These are phyloP conservation scores for Drosophila acutilabella DNA, from an alignment of 2,888 invertebrate genomes.

Conservation along the genomic window DNA sequence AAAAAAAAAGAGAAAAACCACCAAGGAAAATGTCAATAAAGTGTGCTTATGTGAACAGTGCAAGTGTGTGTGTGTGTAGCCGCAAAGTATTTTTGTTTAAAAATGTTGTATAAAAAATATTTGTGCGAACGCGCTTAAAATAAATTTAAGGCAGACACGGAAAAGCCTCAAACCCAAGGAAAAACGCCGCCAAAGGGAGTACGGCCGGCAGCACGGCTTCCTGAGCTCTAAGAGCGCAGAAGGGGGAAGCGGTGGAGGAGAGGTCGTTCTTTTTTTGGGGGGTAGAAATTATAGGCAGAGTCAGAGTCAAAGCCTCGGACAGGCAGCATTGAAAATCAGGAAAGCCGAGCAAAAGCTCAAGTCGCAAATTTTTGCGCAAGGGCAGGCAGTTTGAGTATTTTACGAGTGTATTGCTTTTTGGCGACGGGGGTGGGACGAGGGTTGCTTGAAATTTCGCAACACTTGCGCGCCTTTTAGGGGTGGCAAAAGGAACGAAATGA, in stretches of 20 bases:
- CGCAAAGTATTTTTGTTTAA: neutral
- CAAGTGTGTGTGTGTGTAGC: constrained; percentile 3
- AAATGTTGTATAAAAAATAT: constrained; percentile 28
- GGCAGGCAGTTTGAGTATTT: constrained; percentile 69
- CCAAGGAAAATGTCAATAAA: constrained; percentile 61
- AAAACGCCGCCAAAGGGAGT: constrained; percentile 55
- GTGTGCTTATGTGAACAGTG: constrained; percentile 16
- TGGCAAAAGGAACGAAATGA: constrained; percentile 50
- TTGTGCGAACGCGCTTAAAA: constrained; percentile 72
- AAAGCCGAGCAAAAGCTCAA: constrained; percentile 70
- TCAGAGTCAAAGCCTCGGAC: constrained; percentile 12
- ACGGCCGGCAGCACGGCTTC: constrained; percentile 70
- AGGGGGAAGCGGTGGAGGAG: neutral
- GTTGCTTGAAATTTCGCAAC: constrained; percentile 73
- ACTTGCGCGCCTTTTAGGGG: constrained; percentile 74
- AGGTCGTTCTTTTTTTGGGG: neutral
- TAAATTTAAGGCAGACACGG: constrained; percentile 75
- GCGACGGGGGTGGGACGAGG: constrained; percentile 25
- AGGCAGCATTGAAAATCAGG: constrained; percentile 38
- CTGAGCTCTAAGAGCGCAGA: neutral
- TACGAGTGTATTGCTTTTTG: constrained; percentile 31
- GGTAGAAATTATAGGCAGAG: constrained; percentile 4
- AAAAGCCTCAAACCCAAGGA: constrained; percentile 72
- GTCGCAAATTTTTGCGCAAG: constrained; percentile 78
- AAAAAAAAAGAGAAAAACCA: constrained; percentile 23